Conservation (phyloP, 2,797 vertebrate species). For the Pseudocheirus occidentalis region DNA sequence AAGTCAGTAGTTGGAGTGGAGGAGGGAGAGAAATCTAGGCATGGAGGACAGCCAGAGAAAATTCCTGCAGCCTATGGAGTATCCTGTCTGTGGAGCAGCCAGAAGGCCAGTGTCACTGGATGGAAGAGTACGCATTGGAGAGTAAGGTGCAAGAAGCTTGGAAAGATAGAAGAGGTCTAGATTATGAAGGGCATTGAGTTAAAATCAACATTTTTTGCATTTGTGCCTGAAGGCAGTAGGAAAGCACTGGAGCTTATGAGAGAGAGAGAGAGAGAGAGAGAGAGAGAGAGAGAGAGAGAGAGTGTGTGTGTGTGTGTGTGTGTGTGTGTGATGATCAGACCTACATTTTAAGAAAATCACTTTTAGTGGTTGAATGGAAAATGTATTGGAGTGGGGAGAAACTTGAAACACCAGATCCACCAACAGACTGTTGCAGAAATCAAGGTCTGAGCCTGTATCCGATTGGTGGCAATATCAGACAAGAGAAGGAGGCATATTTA, state of each 20-base stretch:
- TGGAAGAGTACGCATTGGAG: neutral
- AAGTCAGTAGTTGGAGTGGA: neutral
- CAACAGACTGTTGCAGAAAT: neutral
- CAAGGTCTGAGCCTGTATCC: neutral
- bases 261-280: too few species aligned
- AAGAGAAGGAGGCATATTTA: neutral
- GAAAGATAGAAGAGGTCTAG: neutral
- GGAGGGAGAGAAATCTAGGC: neutral
- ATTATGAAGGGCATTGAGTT: neutral
- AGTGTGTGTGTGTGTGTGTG: neutral
- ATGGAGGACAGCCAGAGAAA: neutral
- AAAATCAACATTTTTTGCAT: neutral
- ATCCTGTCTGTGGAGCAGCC: neutral
- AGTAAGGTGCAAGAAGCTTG: neutral
- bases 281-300: too few species aligned
- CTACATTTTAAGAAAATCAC: neutral
- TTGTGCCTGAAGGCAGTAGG: neutral
- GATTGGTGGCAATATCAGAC: neutral
- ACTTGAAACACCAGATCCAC: neutral
- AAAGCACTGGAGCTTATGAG: neutral
- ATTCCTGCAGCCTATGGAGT: neutral
- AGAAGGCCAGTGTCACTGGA: neutral
- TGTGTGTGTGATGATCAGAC: neutral
- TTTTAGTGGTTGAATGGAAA: neutral
- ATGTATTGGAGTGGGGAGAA: neutral